Conservation (phyloP, 1,140 invertebrate genomes). For the Rhopalosiphum padi region DNA sequence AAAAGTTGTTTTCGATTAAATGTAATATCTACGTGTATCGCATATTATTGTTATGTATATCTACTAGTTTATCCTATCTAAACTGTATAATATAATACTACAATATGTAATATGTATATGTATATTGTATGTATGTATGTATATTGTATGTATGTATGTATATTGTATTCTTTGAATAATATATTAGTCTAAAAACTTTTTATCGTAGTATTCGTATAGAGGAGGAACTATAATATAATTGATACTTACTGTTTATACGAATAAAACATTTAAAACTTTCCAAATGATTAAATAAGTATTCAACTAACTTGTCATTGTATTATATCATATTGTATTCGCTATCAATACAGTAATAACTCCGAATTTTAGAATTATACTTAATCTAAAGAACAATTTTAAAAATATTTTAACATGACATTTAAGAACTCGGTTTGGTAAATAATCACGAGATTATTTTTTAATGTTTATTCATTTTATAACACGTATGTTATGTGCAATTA, state of each 20-base stretch:
- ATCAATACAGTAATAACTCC: not conserved
- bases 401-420: not conserved
- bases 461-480: not conserved
- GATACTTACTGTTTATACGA: not conserved
- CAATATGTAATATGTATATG: not conserved
- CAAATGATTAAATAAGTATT: not conserved
- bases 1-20: conserved; percentile 10
- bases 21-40: not conserved
- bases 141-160: too few species aligned
- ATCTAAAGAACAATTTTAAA: not conserved
- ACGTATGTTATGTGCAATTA: not conserved
- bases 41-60: conserved; percentile 12
- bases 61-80: conserved; percentile 9
- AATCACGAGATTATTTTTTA: not conserved
- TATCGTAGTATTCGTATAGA: not conserved
- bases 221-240: not conserved
- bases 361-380: not conserved
- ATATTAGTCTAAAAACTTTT: not conserved
- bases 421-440: not conserved
- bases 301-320: not conserved
- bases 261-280: not conserved
- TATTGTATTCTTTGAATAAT: not conserved
- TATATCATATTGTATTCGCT: not conserved
- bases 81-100: not conserved
- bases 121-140: too few species aligned